These are phyloP conservation scores for Parazoanthus atlanticus DNA, from an alignment of 92 coral and sea anemone species.

Conservation along the genomic window DNA sequence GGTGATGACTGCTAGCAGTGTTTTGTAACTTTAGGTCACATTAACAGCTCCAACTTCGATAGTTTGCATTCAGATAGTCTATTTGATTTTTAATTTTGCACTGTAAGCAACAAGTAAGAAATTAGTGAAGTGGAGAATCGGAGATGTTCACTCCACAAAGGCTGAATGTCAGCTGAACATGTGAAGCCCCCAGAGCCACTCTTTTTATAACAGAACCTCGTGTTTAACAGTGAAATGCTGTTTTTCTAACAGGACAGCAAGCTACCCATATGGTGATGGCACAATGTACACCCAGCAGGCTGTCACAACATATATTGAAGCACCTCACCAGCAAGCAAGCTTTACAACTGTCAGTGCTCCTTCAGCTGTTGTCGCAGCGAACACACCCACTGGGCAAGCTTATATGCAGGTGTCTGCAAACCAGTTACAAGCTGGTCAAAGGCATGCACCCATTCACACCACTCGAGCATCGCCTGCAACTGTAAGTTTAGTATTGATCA, in stretches of 20 bases:
- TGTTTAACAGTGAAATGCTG: background rate
- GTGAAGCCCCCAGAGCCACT: no score
- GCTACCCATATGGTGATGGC: slow-evolving; percentile 86
- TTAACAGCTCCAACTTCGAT: no score
- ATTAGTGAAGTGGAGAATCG: no score
- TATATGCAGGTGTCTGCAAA: slow-evolving; percentile 78
- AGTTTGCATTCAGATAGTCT: no score
- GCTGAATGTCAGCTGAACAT: no score
- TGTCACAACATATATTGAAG: slow-evolving; percentile 82
- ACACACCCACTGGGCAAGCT: slow-evolving; percentile 73
- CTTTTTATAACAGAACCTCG: no score
- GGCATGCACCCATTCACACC: slow-evolving; percentile 97
- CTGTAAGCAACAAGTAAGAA: no score
- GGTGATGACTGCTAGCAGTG: no score
- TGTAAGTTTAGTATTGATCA: slow-evolving; percentile 58
- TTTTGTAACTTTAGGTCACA: no score
- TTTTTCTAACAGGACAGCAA: slow-evolving; percentile 30
- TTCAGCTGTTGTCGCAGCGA: slow-evolving; percentile 76
- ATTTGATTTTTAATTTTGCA: no score
- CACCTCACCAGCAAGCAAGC: slow-evolving; percentile 81
- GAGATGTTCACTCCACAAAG: no score
- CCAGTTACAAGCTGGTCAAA: slow-evolving; percentile 62
- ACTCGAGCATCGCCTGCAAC: slow-evolving; percentile 99
- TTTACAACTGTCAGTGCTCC: slow-evolving; percentile 77
- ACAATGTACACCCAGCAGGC: slow-evolving; percentile 95